These are phyloP conservation scores for Toxotes jaculatrix DNA, from an alignment of 2,113 vertebrate species.

Conservation along the genomic window DNA sequence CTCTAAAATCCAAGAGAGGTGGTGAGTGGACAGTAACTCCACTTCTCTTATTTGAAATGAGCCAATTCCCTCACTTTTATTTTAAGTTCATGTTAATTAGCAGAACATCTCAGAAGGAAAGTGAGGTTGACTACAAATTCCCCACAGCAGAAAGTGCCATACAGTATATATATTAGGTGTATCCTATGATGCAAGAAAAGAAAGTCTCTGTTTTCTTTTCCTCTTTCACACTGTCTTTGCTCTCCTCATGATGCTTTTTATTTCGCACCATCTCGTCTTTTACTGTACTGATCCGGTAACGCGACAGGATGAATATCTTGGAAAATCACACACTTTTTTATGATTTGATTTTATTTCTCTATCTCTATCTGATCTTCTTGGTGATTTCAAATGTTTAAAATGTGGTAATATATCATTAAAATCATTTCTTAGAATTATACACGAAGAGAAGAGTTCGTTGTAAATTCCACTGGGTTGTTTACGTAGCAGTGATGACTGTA, in stretches of 20 bases:
- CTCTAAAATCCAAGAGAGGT: not conserved
- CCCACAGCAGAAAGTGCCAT: not conserved
- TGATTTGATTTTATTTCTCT: not conserved
- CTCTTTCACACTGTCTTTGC: conserved; percentile 18
- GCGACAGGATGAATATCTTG: too few relatives aligned
- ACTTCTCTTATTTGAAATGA: conserved; percentile 9
- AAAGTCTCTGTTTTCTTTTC: conserved; percentile 16
- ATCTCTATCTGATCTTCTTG: not conserved
- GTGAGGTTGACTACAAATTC: conserved; percentile 6
- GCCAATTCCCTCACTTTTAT: not conserved
- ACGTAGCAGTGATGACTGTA: conserved; percentile 12
- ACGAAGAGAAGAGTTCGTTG: not conserved
- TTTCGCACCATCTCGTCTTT: not conserved
- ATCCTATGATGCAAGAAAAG: not conserved
- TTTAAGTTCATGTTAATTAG: not conserved
- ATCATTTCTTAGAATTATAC: conserved; percentile 34
- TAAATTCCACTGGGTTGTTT: conserved; percentile 24
- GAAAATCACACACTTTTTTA: too few relatives aligned
- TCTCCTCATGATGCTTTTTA: not conserved
- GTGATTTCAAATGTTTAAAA: not conserved
- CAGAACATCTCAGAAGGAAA: conserved; percentile 13
- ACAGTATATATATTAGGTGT: not conserved
- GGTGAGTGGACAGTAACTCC: not conserved
- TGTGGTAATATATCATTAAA: not conserved
- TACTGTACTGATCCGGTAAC: not conserved